Conservation (phyloP, 2,888 invertebrate species). For the Cheilosia soror region DNA sequence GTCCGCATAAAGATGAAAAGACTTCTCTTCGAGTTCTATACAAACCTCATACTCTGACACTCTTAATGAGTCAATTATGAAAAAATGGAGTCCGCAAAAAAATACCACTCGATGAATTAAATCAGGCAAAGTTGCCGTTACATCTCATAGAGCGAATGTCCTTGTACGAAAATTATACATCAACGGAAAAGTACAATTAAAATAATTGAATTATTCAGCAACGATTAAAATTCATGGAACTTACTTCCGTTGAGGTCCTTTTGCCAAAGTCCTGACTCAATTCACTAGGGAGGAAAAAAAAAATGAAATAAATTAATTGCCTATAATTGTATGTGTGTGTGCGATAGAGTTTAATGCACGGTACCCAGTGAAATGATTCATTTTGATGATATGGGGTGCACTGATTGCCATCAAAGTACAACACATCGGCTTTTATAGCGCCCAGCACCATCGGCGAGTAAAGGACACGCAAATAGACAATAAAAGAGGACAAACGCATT, state of each 20-base stretch:
- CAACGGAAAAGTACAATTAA: conserved; percentile 68
- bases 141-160: conserved; percentile 4
- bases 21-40: conserved; percentile 5
- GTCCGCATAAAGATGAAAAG: conserved; percentile 45
- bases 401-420: conserved; percentile 39
- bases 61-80: conserved; percentile 66
- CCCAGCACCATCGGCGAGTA: not conserved
- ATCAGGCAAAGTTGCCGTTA: conserved; percentile 51
- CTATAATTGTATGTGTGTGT: conserved; percentile 61
- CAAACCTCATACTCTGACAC: conserved; percentile 39
- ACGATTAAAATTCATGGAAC: conserved; percentile 67
- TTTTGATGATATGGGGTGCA: conserved; percentile 45
- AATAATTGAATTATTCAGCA: conserved; percentile 69
- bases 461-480: conserved; percentile 42
- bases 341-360: conserved; percentile 42
- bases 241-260: conserved; percentile 25
- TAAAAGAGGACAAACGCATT: conserved; percentile 31
- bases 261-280: not conserved
- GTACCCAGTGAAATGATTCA: conserved; percentile 44
- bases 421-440: conserved; percentile 6
- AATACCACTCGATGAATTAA: conserved; percentile 44
- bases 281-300: not conserved
- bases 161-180: conserved; percentile 41
- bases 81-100: not conserved
- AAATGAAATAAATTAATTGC: conserved; percentile 49